These are phyloP conservation scores for Perodicticus potto DNA, from an alignment of 2,797 vertebrate species.

Conservation along the genomic window DNA sequence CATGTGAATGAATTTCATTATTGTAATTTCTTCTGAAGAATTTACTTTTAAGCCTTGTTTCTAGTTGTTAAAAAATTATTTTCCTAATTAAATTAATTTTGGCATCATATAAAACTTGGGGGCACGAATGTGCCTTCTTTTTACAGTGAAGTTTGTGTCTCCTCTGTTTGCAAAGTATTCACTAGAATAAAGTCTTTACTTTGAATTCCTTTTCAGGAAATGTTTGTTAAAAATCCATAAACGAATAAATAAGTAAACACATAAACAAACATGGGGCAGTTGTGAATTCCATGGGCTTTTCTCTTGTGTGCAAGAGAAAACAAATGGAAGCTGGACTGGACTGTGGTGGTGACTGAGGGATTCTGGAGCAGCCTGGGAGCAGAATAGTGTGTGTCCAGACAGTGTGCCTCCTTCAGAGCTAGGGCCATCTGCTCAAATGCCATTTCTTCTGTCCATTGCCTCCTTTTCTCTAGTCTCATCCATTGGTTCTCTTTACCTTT, in stretches of 20 bases:
- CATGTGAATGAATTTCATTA: background rate
- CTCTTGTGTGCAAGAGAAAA: background rate
- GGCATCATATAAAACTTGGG: background rate
- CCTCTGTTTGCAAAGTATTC: background rate
- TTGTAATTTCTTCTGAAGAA: background rate
- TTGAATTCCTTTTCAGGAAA: background rate
- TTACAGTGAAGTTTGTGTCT: background rate
- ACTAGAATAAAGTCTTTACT: background rate
- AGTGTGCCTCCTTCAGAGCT: background rate
- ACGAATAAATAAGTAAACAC: too few relatives aligned
- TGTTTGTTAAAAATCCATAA: background rate
- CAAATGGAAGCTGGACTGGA: background rate
- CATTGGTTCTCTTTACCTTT: background rate
- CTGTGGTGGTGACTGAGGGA: too few relatives aligned
- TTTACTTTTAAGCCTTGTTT: background rate
- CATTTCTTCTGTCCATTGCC: background rate
- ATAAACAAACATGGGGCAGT: background rate
- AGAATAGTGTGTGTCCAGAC: background rate
- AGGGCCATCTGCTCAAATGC: background rate
- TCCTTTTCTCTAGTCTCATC: background rate
- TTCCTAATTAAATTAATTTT: conserved; percentile 6
- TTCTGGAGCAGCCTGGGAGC: background rate
- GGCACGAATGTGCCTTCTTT: background rate
- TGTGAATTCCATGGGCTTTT: background rate
- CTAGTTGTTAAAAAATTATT: background rate